Conservation (phyloP, 2,797 vertebrate genomes). For the Sciurus carolinensis region DNA sequence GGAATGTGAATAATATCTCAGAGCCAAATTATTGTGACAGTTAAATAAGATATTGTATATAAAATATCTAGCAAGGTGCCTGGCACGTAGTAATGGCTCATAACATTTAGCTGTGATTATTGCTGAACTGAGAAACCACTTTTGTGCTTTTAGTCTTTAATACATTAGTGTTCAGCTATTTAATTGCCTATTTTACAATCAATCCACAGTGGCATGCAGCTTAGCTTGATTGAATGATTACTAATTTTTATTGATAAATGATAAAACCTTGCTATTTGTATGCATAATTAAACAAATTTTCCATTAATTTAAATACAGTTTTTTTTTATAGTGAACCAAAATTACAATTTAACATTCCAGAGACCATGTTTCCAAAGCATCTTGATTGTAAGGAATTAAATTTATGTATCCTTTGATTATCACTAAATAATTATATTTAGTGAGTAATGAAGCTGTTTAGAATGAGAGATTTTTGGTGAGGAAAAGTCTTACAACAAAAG, state of each 20-base stretch:
- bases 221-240: not conserved
- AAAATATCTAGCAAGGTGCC: not conserved
- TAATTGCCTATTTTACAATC: not conserved
- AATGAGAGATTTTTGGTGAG: not conserved
- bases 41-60: not conserved
- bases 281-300: not conserved
- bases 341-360: not conserved
- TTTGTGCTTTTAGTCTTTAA: not conserved
- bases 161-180: not conserved
- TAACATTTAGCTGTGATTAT: not conserved
- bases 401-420: not conserved
- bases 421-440: not conserved
- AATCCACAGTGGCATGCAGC: not conserved
- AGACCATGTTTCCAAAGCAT: not conserved
- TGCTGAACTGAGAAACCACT: not conserved
- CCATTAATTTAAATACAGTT: not conserved
- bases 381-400: not conserved
- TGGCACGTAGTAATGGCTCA: not conserved
- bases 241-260: slow-evolving; percentile 6
- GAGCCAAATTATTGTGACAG: not conserved
- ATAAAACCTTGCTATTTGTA: not conserved
- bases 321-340: not conserved
- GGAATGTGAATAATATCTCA: not conserved
- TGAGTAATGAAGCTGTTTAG: not conserved
- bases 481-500: slow-evolving; percentile 2